Conservation (phyloP, 1,140 invertebrate genomes). For the Drosophila hydei region DNA sequence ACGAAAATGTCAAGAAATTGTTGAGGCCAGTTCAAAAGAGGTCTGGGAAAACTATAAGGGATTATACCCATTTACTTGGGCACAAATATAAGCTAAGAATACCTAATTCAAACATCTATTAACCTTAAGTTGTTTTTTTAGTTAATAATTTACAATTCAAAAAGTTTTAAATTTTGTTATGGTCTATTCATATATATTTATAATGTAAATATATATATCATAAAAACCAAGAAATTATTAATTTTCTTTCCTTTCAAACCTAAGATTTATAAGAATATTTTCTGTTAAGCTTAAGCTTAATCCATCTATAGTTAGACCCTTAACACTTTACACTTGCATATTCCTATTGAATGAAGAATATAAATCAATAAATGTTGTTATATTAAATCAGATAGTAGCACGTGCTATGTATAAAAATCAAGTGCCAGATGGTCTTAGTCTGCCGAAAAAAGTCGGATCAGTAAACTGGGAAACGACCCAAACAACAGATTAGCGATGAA, state of each 20-base stretch:
- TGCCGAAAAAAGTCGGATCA: neutral
- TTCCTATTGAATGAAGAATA: neutral
- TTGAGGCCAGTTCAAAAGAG: slow-evolving; percentile 9
- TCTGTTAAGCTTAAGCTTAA: too few species aligned
- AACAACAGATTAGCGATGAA: slow-evolving; percentile 35
- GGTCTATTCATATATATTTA: too few species aligned
- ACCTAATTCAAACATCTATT: neutral
- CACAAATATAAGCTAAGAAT: neutral
- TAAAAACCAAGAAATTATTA: too few species aligned
- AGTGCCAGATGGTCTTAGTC: slow-evolving; percentile 19
- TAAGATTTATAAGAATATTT: too few species aligned
- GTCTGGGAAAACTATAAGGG: slow-evolving; percentile 20
- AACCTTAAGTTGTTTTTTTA: neutral
- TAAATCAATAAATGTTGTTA: neutral
- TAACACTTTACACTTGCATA: too few species aligned
- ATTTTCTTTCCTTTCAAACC: too few species aligned
- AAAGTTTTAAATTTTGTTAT: too few species aligned
- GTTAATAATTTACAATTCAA: too few species aligned
- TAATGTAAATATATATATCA: too few species aligned
- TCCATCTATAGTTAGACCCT: too few species aligned
- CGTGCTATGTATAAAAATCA: slow-evolving; percentile 1
- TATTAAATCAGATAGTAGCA: slow-evolving; percentile 3
- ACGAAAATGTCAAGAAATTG: slow-evolving; percentile 25
- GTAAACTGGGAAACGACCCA: neutral
- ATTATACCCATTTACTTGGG: neutral